These are phyloP conservation scores for Lasioglossum morio DNA, from an alignment of 2,888 invertebrate genomes.

Conservation along the genomic window DNA sequence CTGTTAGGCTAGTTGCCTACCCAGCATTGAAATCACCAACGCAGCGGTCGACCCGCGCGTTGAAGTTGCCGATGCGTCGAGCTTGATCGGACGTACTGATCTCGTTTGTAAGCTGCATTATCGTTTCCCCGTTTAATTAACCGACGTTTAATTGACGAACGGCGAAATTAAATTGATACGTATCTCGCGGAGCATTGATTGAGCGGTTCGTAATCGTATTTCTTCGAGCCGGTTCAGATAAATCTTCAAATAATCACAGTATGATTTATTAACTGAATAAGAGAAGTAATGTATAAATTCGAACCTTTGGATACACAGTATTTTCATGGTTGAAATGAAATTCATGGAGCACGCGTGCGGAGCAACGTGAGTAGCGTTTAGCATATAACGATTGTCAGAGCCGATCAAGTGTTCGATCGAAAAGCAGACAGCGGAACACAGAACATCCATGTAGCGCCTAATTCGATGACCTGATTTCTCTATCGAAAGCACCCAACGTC, in stretches of 20 bases:
- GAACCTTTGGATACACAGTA: neutral
- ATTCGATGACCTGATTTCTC: slow-evolving; percentile 34
- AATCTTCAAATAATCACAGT: neutral
- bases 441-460: slow-evolving; percentile 22
- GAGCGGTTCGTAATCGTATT: neutral
- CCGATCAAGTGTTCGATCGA: neutral
- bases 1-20: slow-evolving; percentile 16
- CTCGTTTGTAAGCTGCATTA: slow-evolving; percentile 28
- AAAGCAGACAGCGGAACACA: neutral
- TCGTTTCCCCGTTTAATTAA: slow-evolving; percentile 37
- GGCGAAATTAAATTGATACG: slow-evolving; percentile 35
- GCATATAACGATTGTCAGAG: neutral
- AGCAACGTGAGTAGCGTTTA: neutral
- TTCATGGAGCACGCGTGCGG: neutral
- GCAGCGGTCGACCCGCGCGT: slow-evolving; percentile 20
- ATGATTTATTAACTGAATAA: neutral
- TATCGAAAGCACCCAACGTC: neutral
- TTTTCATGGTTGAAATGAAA: neutral
- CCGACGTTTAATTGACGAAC: slow-evolving; percentile 37
- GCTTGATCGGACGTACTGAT: slow-evolving; percentile 25
- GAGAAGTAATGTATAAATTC: neutral
- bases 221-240: neutral
- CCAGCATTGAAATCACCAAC: slow-evolving; percentile 64
- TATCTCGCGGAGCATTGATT: slow-evolving; percentile 1
- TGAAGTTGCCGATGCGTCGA: slow-evolving; percentile 33